Base-by-base conservation (phyloP, 2,113 vertebrate genomes). In the Piprites chloris region DNA sequence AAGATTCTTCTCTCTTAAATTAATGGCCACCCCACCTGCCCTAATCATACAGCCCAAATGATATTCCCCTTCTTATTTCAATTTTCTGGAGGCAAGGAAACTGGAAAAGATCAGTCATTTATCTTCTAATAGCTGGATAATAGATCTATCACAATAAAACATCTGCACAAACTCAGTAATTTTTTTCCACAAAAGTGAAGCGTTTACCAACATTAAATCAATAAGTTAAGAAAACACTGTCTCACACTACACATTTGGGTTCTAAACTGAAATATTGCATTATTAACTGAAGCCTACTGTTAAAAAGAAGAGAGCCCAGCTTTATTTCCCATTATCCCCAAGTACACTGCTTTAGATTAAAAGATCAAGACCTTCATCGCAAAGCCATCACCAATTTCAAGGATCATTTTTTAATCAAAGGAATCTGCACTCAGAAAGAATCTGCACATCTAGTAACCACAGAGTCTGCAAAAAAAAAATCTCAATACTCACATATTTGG, bases 81-180 rank as follows among this genome's bases (percentile, higher is more conserved):
- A 99, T 99, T 99, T 99, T 99, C 98, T 98, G 96, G 97, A 98
- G 90, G 96, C 96, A 98, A 97, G 95, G 97, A 98, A 98, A 98
- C 98, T 98, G 98, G 98, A 98, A 99, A 98, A 98, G 98, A 99
- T 99, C 98, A 98, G 99, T 99, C 99, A 99, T 99, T 99, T 99
- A 99, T 99, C 99, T 99, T 99, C 98, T 99, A 99, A 99, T 99
- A 98, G 99, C 98, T 98, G 99, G 98, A 99, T 99, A 99, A 99
- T 99, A 99, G 99, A 99, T 99, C 98, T 98, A 99, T 99, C 99
- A 99, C 98, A 98, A 98, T 98, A 98, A 99, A 99, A 99, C 98
- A 98, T 98, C 98, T 98, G 98, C 98, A 99, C 98, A 98, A 98
- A 99, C 97, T 98, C 98, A 77, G 94, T 97, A 96, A 96, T 98